These are phyloP conservation scores for Hydrotaea diabolus DNA, from an alignment of 2,888 invertebrate species.

Conservation along the genomic window DNA sequence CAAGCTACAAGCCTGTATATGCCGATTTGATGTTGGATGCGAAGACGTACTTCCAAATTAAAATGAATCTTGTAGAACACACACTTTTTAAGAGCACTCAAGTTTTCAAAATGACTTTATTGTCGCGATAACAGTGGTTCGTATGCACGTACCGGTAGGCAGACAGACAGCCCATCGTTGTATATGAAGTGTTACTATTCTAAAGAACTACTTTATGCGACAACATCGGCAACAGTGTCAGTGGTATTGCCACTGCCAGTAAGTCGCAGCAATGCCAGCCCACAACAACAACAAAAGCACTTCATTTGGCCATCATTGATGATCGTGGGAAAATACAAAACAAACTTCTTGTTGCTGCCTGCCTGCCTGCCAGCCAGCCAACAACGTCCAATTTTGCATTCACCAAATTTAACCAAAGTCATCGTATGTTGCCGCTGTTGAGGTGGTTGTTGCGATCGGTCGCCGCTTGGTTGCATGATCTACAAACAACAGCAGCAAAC, in stretches of 20 bases:
- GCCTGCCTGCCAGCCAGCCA: neutral
- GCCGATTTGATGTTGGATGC: neutral
- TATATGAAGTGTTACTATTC: slow-evolving; percentile 31
- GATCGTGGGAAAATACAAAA: slow-evolving; percentile 51
- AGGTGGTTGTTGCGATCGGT: neutral
- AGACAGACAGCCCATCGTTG: neutral
- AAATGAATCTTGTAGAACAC: slow-evolving; percentile 33
- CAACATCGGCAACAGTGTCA: slow-evolving; percentile 8
- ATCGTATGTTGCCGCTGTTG: slow-evolving; percentile 1
- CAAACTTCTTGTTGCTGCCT: slow-evolving; percentile 16
- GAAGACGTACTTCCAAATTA: slow-evolving; percentile 25
- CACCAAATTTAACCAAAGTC: slow-evolving; percentile 42
- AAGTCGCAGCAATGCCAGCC: neutral
- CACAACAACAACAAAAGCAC: no score
- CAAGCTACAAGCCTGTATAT: neutral
- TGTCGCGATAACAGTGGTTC: slow-evolving; percentile 10
- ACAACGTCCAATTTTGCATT: slow-evolving; percentile 41
- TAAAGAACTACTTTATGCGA: slow-evolving; percentile 25
- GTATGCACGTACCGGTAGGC: neutral
- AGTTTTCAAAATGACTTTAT: slow-evolving; percentile 22
- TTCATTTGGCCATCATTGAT: slow-evolving; percentile 39
- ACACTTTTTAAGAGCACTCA: slow-evolving; percentile 29
- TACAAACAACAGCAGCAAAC: slow-evolving; percentile 33
- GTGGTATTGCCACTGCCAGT: neutral
- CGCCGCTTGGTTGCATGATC: slow-evolving; percentile 39